Percentiles rank a stretch among this genome's conserved stretches.
These are phyloP conservation scores for Malurus cyaneus DNA, from an alignment of 2,113 vertebrate species.

Conservation along the genomic window DNA sequence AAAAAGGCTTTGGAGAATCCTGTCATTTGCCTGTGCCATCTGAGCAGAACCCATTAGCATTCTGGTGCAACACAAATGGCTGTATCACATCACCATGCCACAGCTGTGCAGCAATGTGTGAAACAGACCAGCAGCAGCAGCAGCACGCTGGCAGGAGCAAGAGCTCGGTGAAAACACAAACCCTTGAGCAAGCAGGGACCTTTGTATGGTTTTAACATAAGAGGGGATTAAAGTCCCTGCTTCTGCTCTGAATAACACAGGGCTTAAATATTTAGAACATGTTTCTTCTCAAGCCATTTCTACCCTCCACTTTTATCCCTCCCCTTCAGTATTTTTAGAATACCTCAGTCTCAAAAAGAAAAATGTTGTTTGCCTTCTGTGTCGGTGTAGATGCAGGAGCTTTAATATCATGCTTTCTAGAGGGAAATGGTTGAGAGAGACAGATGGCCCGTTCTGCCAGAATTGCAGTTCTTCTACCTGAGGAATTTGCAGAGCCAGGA, in stretches of 20 bases:
- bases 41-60: slow-evolving; percentile 23
- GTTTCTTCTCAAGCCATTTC: background rate
- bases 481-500: background rate
- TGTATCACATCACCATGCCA: background rate
- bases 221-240: background rate
- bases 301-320: background rate
- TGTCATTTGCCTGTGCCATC: background rate
- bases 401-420: background rate
- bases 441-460: slow-evolving; percentile 29
- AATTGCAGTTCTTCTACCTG: background rate
- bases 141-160: background rate
- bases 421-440: slow-evolving; percentile 16
- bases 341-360: background rate
- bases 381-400: background rate
- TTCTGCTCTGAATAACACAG: background rate
- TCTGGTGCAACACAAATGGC: slow-evolving; percentile 10
- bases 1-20: background rate
- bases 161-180: background rate
- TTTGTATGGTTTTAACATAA: background rate
- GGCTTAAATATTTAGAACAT: background rate
- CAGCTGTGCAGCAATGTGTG: background rate
- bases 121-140: background rate
- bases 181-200: background rate
- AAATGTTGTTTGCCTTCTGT: background rate
- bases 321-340: background rate